Conservation (phyloP, 2,888 invertebrate genomes). For the Anoncus sp. region DNA sequence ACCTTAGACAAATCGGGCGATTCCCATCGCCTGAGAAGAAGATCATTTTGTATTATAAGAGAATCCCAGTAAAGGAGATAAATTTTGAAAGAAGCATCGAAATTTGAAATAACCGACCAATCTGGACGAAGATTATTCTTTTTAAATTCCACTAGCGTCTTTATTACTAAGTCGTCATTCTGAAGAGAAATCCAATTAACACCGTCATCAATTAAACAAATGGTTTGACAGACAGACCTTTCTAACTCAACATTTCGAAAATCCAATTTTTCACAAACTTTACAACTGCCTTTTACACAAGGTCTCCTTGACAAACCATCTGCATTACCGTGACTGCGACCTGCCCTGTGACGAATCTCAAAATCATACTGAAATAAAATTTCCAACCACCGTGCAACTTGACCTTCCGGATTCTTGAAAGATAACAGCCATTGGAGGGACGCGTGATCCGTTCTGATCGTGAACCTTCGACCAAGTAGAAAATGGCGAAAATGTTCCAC, state of each 20-base stretch:
- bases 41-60: constrained; percentile 41
- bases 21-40: constrained; percentile 53
- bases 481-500: constrained; percentile 73
- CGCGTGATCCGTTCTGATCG: constrained; percentile 74
- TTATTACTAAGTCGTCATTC: too few relatives aligned
- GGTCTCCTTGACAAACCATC: constrained; percentile 67
- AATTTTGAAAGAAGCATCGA: constrained; percentile 25
- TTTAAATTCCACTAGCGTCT: too few relatives aligned
- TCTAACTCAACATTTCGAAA: too few relatives aligned
- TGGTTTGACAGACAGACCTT: too few relatives aligned
- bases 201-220: too few relatives aligned
- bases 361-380: constrained; percentile 71
- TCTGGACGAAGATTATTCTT: too few relatives aligned
- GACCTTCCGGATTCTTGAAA: constrained; percentile 74
- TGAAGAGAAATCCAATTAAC: too few relatives aligned
- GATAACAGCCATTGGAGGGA: constrained; percentile 74
- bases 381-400: constrained; percentile 75
- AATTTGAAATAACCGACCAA: constrained; percentile 13
- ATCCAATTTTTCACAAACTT: too few relatives aligned
- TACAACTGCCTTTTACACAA: constrained; percentile 18
- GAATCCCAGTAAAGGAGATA: constrained; percentile 57
- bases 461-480: constrained; percentile 71
- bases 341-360: constrained; percentile 66
- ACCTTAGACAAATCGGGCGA: constrained; percentile 1
- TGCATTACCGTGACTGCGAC: constrained; percentile 63